These are phyloP conservation scores for Mastomys coucha DNA, from an alignment of 2,113 vertebrate genomes.

Conservation along the genomic window DNA sequence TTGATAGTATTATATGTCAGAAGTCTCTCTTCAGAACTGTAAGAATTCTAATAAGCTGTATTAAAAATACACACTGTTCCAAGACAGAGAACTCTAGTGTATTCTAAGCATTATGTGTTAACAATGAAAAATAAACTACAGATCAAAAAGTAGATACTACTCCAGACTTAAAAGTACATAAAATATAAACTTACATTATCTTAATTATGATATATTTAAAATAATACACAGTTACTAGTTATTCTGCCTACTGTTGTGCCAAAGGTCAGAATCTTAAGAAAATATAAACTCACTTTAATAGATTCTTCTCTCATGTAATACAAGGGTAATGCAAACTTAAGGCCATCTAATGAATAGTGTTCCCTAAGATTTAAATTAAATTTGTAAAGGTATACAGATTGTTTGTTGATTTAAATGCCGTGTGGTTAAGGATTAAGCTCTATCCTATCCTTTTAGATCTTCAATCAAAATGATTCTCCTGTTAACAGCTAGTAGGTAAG, in stretches of 20 bases:
- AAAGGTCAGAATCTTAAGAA: slow-evolving; percentile 28
- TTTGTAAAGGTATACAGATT: slow-evolving; percentile 3
- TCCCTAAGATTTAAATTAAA: background rate
- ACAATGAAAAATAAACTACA: slow-evolving; percentile 53
- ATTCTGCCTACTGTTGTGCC: slow-evolving; percentile 39
- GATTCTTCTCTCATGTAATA: slow-evolving; percentile 36
- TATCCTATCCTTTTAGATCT: slow-evolving; percentile 17
- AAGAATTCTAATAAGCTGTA: slow-evolving; percentile 50
- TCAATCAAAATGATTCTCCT: slow-evolving; percentile 65
- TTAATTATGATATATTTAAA: slow-evolving; percentile 59
- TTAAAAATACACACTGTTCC: slow-evolving; percentile 56
- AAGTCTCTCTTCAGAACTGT: slow-evolving; percentile 21
- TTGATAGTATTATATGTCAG: background rate
- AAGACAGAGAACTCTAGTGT: slow-evolving; percentile 46
- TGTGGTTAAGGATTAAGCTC: slow-evolving; percentile 32
- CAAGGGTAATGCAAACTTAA: slow-evolving; percentile 48
- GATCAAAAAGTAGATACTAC: slow-evolving; percentile 40
- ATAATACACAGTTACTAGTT: slow-evolving; percentile 58
- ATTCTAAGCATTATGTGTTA: slow-evolving; percentile 32
- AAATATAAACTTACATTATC: slow-evolving; percentile 52
- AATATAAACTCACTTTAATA: slow-evolving; percentile 59
- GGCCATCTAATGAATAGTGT: background rate
- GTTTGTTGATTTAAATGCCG: slow-evolving; percentile 43
- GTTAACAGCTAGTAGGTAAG: slow-evolving; percentile 51
- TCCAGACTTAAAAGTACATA: slow-evolving; percentile 58